A percentile compares a stretch with the other conserved stretches of the same genome.
phyloP scores from a whole-genome alignment of 2,888 invertebrate genomes.

The Andricus curvator region DNA sequence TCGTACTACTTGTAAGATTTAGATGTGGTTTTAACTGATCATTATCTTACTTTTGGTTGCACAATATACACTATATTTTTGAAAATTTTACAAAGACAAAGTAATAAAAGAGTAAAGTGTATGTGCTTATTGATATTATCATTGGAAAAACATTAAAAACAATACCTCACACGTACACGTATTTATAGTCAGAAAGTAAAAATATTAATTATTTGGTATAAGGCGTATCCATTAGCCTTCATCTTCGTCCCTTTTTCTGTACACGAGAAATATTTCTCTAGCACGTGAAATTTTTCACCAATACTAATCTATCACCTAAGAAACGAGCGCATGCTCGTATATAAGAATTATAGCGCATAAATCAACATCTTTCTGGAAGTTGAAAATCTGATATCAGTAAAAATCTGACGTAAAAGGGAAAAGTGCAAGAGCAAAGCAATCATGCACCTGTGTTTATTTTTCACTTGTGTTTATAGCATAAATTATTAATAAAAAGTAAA shows the following conservation, averaged over 20 bases:
- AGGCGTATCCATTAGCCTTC: too few species aligned
- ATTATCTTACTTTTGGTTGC: too few species aligned
- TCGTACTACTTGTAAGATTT: not conserved
- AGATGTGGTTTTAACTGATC: not conserved
- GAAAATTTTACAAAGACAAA: too few species aligned
- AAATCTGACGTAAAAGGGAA: not conserved
- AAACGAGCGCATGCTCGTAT: not conserved
- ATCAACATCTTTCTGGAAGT: not conserved
- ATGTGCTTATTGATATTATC: too few species aligned
- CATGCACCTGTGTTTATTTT: not conserved
- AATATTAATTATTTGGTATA: too few species aligned
- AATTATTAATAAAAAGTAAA: not conserved
- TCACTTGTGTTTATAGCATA: not conserved
- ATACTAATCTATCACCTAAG: not conserved
- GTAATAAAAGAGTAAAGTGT: too few species aligned
- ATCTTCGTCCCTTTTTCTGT: not conserved
- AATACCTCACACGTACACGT: too few species aligned
- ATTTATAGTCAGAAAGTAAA: too few species aligned
- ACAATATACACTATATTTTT: too few species aligned
- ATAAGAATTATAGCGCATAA: not conserved
- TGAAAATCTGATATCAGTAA: not conserved
- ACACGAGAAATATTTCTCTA: not conserved
- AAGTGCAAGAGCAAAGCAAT: not conserved
- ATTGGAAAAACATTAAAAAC: too few species aligned
- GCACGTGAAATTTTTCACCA: not conserved